Evolutionary conservation across 1,140 invertebrate genomes (phyloP), one percentile per base, ranked within the genome.

Genomic region (Aphelenchoides fujianensis): DNA sequence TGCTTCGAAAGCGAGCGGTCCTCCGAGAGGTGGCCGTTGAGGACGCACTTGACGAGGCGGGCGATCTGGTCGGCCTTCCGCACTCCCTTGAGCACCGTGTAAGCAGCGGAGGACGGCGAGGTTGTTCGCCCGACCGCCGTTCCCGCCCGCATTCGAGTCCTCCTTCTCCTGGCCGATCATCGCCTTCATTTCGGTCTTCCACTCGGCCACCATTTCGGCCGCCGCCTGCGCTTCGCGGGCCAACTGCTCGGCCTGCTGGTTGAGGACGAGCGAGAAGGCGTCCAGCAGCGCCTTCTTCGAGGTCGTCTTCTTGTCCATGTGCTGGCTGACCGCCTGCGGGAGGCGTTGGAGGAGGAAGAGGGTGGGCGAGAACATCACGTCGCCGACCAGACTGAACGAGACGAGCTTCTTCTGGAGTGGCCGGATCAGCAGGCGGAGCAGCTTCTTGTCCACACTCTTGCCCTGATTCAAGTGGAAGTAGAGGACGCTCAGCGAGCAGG

Each of bases 1-100:
- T 89, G 89, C 84, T 92, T 91, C 1, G 89, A 90, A 86, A 95
- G 90, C 19, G 92, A 90, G 80, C 90, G 89, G 48, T 89, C 88
- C 36, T 92, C 86, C 9, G 88, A 86, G 0, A 90, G 88, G 84
- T 95, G 92, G 41, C 94, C 85, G 86, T 92, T 94, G 67, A 92
- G 90, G n/a, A 93, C 85, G 67, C 86, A 85, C 35, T 85, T 84
- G 1, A 88, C 84, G 87, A 86, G 86, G 82, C 90, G 89, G 62
- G 80, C 84, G 19, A 88, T 85, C 63, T 67, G 59, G 48, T 75
- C 74, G n/a, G 70, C 78, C 48, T 27, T 12, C 2, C 91, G 93
- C 35, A 92, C 82, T 23, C 90, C 86, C 83, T 91, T 91, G 1
- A 91, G 91, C 61, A 89, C 86, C 2, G 94, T 84, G 63, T 89